Evolutionary conservation across 2,797 vertebrate genomes (phyloP), one percentile per base, ranked within the genome.

Genomic region (Sebastes goodei): DNA sequence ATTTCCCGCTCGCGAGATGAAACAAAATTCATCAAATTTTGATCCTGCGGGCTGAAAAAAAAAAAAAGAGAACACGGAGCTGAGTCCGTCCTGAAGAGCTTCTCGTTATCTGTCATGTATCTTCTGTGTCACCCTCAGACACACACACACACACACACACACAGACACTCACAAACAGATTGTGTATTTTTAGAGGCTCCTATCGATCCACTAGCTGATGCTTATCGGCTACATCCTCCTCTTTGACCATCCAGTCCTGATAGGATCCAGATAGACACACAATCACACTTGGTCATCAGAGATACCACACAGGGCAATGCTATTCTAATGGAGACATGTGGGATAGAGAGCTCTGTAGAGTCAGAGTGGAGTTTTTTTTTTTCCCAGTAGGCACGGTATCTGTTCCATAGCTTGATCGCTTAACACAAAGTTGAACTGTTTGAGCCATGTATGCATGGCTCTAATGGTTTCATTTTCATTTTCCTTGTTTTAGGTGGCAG

Each of bases 181-280:
- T 68, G 73, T 35, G 69, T 85, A 84, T 85, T 85, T 90, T 74
- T 86, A 87, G 88, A 83, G 70, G 74, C 57, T 80, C n/a, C 38
- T 76, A 94, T 95, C 33, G 93, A 94, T 94, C 87, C 70, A 55
- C 82, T 8, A 20, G 86, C 77, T 72, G 93, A 93, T 94, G 42
- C 77, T 89, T 92, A 95, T 95, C 92, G 7, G 84, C 76, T 81
- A 89, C 88, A 92, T 93, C 88, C 89, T 91, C 81, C 89, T 92
- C 89, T 90, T 89, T 92, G 90, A 91, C 90, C 88, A 80, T 64
- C 74, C 74, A 38, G 86, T 75, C 71, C 76, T 71, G 94, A 93
- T 94, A 91, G 73, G 83, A 90, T 89, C 87, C 83, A 82, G 72
- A 92, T 83, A 83, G 86, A 87, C 90, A 67, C 78, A 76, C 88